Conservation (phyloP, 2,888 invertebrate genomes). For the Tolmerus cingulatus region DNA sequence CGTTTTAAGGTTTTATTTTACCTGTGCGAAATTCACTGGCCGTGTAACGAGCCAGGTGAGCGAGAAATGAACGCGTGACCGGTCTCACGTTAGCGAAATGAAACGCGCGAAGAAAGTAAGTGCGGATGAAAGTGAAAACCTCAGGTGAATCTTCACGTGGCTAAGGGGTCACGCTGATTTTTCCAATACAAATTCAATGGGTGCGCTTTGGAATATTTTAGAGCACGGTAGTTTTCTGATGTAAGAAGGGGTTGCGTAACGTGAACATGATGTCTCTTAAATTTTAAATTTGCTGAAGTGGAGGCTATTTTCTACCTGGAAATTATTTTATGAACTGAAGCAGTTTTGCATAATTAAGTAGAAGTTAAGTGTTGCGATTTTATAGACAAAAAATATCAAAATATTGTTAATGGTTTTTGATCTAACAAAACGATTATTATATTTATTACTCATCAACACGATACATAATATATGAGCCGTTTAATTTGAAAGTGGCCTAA, state of each 20-base stretch:
- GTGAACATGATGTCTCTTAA: background rate
- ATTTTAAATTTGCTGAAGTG: background rate
- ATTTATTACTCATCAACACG: no score
- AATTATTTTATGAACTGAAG: background rate
- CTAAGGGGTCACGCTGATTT: background rate
- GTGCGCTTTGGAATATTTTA: background rate
- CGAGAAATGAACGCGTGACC: background rate
- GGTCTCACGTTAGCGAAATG: background rate
- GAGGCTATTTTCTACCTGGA: background rate
- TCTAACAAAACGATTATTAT: no score
- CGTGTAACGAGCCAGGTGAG: background rate
- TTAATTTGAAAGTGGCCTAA: no score
- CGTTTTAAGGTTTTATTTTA: background rate
- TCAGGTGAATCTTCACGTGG: background rate
- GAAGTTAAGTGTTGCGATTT: no score
- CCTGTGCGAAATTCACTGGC: background rate
- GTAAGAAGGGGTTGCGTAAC: background rate
- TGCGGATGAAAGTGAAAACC: background rate
- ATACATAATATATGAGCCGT: no score
- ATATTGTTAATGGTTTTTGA: no score
- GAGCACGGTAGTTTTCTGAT: background rate
- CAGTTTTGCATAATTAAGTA: background rate
- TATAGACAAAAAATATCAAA: no score
- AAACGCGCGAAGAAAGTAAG: background rate
- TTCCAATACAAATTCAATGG: background rate